Conservation (phyloP, 2,113 vertebrate species). For the Rostratula benghalensis region DNA sequence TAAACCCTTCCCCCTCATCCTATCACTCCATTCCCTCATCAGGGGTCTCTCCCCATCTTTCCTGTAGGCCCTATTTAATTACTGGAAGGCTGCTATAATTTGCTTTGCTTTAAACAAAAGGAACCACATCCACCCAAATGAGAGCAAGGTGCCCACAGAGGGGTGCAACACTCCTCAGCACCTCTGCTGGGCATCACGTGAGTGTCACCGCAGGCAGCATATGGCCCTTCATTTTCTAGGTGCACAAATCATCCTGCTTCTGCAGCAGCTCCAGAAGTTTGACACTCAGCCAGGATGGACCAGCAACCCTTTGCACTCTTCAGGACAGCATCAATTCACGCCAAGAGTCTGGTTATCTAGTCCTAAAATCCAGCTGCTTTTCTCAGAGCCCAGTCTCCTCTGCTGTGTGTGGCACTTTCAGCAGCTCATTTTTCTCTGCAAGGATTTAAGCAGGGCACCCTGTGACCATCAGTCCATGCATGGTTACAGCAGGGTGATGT, state of each 20-base stretch:
- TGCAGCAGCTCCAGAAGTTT: background rate
- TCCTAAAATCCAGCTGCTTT: background rate
- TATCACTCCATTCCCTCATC: background rate
- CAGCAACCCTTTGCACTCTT: background rate
- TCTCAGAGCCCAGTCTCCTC: background rate
- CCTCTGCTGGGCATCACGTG: background rate
- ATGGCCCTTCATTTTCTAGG: background rate
- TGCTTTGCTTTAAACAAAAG: background rate
- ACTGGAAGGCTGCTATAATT: background rate
- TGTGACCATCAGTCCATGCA: fast-evolving
- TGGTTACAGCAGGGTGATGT: fast-evolving
- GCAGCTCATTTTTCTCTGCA: background rate
- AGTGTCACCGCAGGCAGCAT: background rate
- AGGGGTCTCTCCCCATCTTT: background rate
- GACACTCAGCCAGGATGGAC: fast-evolving
- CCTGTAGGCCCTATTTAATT: background rate
- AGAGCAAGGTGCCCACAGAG: background rate
- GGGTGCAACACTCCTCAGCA: background rate
- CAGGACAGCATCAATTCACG: background rate
- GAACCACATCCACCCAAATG: background rate
- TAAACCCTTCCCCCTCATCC: background rate
- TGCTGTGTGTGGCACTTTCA: fast-evolving
- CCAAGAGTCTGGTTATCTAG: background rate
- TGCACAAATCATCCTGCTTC: no score
- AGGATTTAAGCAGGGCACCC: background rate